A percentile compares a stretch with the other conserved stretches of the same genome.
Evolutionary conservation across 1,140 invertebrate genomes (phyloP).

Genomic region (Drosophila seguyi): DNA sequence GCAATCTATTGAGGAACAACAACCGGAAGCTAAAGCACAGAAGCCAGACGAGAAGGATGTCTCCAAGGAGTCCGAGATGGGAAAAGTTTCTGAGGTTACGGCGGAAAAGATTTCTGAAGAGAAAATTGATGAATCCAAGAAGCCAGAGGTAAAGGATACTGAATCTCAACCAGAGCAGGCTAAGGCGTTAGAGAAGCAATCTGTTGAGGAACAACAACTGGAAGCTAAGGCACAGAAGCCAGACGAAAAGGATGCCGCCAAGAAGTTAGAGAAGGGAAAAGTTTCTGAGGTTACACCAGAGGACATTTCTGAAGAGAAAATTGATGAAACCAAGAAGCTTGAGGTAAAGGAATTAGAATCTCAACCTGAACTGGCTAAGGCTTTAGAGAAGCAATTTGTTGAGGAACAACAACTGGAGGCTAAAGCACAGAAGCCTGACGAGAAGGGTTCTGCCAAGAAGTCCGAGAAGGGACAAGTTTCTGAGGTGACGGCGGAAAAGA

Average conservation of each 20-base stretch:
- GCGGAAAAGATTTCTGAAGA: constrained; percentile 38
- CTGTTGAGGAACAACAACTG: too few species aligned
- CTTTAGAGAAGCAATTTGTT: constrained; percentile 33
- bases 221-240: too few species aligned
- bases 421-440: not conserved
- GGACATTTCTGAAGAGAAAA: constrained; percentile 21
- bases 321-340: too few species aligned
- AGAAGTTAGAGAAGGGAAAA: too few species aligned
- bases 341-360: constrained; percentile 2
- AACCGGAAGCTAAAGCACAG: constrained; percentile 30
- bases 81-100: constrained; percentile 30
- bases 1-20: too few species aligned
- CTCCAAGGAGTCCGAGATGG: too few species aligned
- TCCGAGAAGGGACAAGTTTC: too few species aligned
- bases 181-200: too few species aligned
- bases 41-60: constrained; percentile 29
- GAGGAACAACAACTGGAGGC: not conserved
- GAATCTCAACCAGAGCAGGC: constrained; percentile 45
- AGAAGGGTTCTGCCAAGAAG: constrained; percentile 31
- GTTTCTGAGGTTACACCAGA: constrained; percentile 40
- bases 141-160: constrained; percentile 6
- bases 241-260: too few species aligned
- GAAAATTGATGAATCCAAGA: constrained; percentile 6
- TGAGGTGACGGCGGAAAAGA: too few species aligned
- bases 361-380: constrained; percentile 50